Conservation (phyloP, 2,113 vertebrate genomes). For the Cavia aperea region DNA sequence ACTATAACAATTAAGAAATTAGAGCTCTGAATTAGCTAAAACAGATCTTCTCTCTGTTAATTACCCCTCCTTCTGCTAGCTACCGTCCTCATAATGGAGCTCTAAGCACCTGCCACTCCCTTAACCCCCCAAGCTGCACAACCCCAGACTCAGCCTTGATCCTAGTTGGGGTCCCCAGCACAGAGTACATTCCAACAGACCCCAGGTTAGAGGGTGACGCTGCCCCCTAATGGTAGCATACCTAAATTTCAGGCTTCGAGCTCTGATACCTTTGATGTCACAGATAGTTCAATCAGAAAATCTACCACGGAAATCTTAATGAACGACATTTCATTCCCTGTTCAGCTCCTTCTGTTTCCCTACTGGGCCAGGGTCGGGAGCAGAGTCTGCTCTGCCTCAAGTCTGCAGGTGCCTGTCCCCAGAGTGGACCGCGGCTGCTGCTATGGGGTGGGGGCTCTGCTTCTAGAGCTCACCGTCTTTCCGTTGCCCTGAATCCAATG, state of each 20-base stretch:
- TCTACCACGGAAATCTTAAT: background rate
- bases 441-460: rapidly evolving
- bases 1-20: background rate
- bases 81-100: rapidly evolving
- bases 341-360: too few species aligned
- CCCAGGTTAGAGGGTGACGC: background rate
- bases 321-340: background rate
- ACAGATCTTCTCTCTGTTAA: background rate
- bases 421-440: rapidly evolving
- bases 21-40: background rate
- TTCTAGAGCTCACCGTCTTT: rapidly evolving
- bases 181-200: too few species aligned
- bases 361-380: background rate
- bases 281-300: background rate
- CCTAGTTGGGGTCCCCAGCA: background rate
- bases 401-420: rapidly evolving
- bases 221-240: background rate
- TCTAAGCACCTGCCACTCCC: background rate
- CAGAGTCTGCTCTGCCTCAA: too few species aligned
- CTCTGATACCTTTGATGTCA: background rate
- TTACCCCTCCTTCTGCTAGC: background rate
- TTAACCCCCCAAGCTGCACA: background rate
- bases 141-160: background rate
- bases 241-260: background rate
- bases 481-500: background rate